Percentiles rank a stretch among this genome's conserved stretches.
Evolutionary conservation across 35 echinoderm and acorn worm species (phyloP).

Genomic region (Apostichopus japonicus): DNA sequence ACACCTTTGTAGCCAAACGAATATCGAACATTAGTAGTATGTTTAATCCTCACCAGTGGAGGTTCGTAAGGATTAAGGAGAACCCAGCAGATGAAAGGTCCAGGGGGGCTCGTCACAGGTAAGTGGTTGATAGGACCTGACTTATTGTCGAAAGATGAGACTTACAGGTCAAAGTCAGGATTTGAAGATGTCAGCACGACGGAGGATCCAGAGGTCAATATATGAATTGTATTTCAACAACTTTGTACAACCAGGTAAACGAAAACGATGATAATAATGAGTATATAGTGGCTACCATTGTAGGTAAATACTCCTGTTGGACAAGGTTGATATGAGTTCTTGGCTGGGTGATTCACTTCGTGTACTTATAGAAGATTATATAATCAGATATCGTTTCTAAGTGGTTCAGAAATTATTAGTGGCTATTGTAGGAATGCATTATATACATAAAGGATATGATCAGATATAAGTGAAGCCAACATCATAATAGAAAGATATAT

Average conservation of each 20-base stretch:
- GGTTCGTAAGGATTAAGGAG: constrained; percentile 1
- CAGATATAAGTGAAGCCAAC: too few species aligned
- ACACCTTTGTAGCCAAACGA: constrained; percentile 59
- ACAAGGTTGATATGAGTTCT: too few species aligned
- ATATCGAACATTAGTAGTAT: constrained; percentile 37
- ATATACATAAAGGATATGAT: too few species aligned
- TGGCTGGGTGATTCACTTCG: constrained; percentile 25
- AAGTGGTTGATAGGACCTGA: constrained; percentile 51
- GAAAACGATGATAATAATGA: not conserved
- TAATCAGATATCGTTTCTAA: too few species aligned
- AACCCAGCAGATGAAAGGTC: constrained; percentile 66
- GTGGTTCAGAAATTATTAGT: too few species aligned
- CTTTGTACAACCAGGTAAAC: not conserved
- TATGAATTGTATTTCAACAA: not conserved
- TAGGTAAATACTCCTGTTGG: too few species aligned
- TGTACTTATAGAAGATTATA: too few species aligned
- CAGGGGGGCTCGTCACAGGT: not conserved
- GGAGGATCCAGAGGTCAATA: constrained; percentile 50
- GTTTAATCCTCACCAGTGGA: constrained; percentile 25
- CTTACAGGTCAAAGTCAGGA: constrained; percentile 32
- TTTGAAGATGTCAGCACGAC: not conserved
- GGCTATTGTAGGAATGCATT: too few species aligned
- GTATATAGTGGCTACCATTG: not conserved
- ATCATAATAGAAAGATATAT: too few species aligned
- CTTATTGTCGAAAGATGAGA: constrained; percentile 29